These are phyloP conservation scores for Belgica antarctica DNA, from an alignment of 2,888 invertebrate genomes.

Conservation along the genomic window DNA sequence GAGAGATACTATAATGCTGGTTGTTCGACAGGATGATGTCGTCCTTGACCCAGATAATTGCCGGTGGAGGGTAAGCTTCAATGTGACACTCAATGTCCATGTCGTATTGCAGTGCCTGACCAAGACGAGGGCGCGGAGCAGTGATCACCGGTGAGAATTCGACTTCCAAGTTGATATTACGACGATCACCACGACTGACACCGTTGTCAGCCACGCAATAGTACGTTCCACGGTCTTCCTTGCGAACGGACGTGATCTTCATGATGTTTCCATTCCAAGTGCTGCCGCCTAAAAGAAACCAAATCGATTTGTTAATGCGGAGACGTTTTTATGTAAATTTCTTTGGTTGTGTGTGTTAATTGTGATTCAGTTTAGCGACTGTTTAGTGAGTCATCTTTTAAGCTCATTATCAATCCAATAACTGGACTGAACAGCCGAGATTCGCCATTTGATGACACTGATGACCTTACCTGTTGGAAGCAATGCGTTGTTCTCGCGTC, in stretches of 20 bases:
- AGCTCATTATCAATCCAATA: too few relatives aligned
- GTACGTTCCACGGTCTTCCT: conserved; percentile 89
- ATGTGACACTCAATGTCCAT: conserved; percentile 94
- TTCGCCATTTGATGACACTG: neutral
- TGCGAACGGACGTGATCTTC: conserved; percentile 73
- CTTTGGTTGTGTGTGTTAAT: conserved; percentile 12
- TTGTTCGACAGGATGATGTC: conserved; percentile 78
- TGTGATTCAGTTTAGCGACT: neutral
- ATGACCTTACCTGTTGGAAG: conserved; percentile 70
- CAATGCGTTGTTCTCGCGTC: conserved; percentile 89
- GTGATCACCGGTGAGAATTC: conserved; percentile 86
- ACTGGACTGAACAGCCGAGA: too few relatives aligned
- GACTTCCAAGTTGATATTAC: conserved; percentile 86
- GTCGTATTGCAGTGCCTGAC: conserved; percentile 85
- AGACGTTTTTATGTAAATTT: neutral
- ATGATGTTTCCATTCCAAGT: conserved; percentile 72
- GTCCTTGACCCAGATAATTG: conserved; percentile 87
- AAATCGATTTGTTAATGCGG: neutral
- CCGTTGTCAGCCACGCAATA: conserved; percentile 91
- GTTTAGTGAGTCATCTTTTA: too few relatives aligned
- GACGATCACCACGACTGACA: conserved; percentile 77
- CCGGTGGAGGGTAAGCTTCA: conserved; percentile 91
- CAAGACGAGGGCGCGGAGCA: conserved; percentile 77
- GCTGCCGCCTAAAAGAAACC: conserved; percentile 52
- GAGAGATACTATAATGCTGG: conserved; percentile 87